Percentiles rank a stretch among this genome's conserved stretches.
phyloP scores from a whole-genome alignment of 1,140 invertebrate genomes.

The Paraescarpia echinospica region DNA sequence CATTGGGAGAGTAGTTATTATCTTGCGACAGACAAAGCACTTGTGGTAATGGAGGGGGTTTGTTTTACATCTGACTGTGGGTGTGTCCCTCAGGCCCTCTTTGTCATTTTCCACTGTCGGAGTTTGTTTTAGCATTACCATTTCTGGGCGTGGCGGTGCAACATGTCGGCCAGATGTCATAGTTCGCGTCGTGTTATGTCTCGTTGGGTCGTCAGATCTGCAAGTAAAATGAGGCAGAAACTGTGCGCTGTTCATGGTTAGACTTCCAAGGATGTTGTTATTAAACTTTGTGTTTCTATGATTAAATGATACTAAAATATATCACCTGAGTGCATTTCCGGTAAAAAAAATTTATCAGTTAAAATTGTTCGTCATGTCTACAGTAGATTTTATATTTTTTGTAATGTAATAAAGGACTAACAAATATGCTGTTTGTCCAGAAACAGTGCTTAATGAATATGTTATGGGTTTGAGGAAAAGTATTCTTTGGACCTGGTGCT shows the following conservation, averaged over 20 bases:
- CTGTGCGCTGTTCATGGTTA: neutral
- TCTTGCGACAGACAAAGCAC: neutral
- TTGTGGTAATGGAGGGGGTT: neutral
- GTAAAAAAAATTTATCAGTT: neutral
- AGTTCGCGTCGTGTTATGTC: neutral
- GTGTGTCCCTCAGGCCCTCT: neutral
- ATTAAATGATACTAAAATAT: neutral
- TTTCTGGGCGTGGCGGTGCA: neutral
- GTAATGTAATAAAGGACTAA: neutral
- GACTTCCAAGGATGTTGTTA: neutral
- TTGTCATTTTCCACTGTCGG: neutral
- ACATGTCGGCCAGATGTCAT: slow-evolving; percentile 1
- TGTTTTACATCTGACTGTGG: neutral
- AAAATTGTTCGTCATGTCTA: neutral
- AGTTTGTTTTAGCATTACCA: neutral
- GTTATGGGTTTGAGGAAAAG: neutral
- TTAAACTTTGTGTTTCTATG: neutral
- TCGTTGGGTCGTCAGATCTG: neutral
- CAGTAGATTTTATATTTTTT: neutral
- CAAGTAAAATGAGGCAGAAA: neutral
- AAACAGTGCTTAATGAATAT: neutral
- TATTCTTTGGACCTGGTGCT: neutral
- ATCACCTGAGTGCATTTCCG: neutral
- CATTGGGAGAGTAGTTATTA: neutral
- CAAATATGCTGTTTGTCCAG: neutral